phyloP scores from a whole-genome alignment of 2,888 invertebrate species.

The Scaptomyza tumidula region DNA sequence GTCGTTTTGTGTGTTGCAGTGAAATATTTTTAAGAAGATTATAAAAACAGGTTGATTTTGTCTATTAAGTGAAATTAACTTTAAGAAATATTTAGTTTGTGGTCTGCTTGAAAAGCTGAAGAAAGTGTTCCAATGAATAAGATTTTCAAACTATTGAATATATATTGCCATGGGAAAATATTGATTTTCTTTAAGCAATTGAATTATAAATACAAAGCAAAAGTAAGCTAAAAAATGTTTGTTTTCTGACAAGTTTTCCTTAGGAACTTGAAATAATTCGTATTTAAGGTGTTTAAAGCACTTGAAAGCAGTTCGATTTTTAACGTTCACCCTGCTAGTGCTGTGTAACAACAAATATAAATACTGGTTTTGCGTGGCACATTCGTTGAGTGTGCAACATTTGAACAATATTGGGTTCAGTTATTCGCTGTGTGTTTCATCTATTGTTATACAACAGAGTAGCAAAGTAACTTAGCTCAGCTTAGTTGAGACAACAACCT shows the following conservation, averaged over 20 bases:
- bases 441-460: background rate
- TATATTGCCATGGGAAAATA: too few relatives aligned
- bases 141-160: background rate
- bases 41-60: background rate
- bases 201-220: too few relatives aligned
- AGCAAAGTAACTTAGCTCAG: background rate
- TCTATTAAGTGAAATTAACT: background rate
- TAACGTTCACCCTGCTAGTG: slow-evolving; percentile 14
- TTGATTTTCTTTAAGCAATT: too few relatives aligned
- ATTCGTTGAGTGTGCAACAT: background rate
- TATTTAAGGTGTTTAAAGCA: background rate
- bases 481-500: background rate
- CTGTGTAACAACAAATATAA: slow-evolving; percentile 8
- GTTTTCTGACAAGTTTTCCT: too few relatives aligned
- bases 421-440: background rate
- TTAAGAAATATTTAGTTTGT: background rate
- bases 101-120: background rate
- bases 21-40: background rate
- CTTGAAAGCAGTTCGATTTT: background rate
- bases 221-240: too few relatives aligned
- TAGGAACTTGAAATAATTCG: too few relatives aligned
- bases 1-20: slow-evolving; percentile 10
- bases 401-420: background rate
- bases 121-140: too few relatives aligned
- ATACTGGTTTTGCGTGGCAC: background rate